Percentiles rank a stretch among this genome's conserved stretches.
phyloP scores from a whole-genome alignment of 1,140 invertebrate species.

The Leptinotarsa texana region DNA sequence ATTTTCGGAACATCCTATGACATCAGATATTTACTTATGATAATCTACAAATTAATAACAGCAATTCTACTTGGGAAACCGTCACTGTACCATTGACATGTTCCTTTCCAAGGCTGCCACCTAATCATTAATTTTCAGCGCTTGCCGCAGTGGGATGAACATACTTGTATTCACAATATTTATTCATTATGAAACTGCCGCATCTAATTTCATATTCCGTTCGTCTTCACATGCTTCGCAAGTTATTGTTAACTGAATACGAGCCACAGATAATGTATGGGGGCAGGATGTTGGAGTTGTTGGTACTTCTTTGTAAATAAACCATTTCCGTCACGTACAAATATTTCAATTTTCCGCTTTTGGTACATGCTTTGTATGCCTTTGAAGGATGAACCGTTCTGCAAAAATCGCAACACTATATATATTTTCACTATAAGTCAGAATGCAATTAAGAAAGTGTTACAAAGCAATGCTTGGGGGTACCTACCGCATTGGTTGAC shows the following conservation, averaged over 20 bases:
- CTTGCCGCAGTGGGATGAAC: neutral
- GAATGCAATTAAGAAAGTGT: no score
- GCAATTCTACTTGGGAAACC: neutral
- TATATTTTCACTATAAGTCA: no score
- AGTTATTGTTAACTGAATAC: conserved; percentile 27
- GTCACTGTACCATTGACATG: neutral
- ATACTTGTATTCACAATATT: neutral
- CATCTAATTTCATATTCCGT: conserved; percentile 22
- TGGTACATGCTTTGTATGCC: no score
- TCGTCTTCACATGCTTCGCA: conserved; percentile 6
- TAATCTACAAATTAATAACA: no score
- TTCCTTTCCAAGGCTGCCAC: neutral
- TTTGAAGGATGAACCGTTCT: no score
- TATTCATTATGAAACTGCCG: conserved; percentile 15
- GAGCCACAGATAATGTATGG: conserved; percentile 21
- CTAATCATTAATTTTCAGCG: conserved; percentile 3
- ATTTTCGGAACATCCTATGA: no score
- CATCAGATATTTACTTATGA: no score
- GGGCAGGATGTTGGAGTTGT: conserved; percentile 19
- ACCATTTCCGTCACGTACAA: conserved; percentile 20
- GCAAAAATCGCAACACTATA: no score
- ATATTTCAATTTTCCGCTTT: neutral
- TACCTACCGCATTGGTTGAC: no score
- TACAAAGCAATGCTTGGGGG: no score
- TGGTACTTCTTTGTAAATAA: conserved; percentile 21